A percentile compares a stretch with the other conserved stretches of the same genome.
phyloP scores from a whole-genome alignment of 2,888 invertebrate species.

The Acleris laterana region DNA sequence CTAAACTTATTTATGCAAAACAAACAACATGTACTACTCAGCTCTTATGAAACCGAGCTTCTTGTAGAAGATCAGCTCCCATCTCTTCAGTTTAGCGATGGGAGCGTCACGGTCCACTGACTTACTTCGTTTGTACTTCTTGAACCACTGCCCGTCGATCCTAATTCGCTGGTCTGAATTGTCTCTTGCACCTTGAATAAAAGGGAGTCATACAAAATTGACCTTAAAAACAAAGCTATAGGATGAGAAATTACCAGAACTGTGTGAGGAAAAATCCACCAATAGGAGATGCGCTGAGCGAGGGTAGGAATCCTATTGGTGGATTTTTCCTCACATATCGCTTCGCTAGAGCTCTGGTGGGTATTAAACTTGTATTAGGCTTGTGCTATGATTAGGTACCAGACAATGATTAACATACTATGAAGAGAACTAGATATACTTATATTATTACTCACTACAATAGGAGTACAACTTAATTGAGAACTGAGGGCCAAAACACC shows the following conservation, averaged over 20 bases:
- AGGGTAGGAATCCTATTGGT: too few species aligned
- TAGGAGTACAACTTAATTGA: too few species aligned
- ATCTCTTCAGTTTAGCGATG: slow-evolving; percentile 71
- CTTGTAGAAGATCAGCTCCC: slow-evolving; percentile 77
- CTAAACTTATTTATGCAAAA: slow-evolving; percentile 35
- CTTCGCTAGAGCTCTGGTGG: too few species aligned
- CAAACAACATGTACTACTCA: slow-evolving; percentile 23
- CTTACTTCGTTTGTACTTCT: slow-evolving; percentile 68
- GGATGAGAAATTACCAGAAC: neutral
- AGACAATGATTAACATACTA: too few species aligned
- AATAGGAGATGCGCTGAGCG: too few species aligned
- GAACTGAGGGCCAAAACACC: too few species aligned
- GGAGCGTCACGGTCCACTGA: slow-evolving; percentile 69
- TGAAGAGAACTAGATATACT: too few species aligned
- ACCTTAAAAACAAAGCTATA: neutral
- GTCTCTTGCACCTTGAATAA: slow-evolving; percentile 47
- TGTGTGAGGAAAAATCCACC: too few species aligned
- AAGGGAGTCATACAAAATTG: neutral
- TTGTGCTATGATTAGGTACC: too few species aligned
- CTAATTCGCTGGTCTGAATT: slow-evolving; percentile 71
- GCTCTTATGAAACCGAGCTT: slow-evolving; percentile 69
- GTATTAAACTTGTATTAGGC: too few species aligned
- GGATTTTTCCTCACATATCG: too few species aligned
- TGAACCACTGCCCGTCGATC: slow-evolving; percentile 72
- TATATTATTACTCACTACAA: too few species aligned